Evolutionary conservation across 2,888 invertebrate species (phyloP).

Genomic region (Odontothrips loti): DNA sequence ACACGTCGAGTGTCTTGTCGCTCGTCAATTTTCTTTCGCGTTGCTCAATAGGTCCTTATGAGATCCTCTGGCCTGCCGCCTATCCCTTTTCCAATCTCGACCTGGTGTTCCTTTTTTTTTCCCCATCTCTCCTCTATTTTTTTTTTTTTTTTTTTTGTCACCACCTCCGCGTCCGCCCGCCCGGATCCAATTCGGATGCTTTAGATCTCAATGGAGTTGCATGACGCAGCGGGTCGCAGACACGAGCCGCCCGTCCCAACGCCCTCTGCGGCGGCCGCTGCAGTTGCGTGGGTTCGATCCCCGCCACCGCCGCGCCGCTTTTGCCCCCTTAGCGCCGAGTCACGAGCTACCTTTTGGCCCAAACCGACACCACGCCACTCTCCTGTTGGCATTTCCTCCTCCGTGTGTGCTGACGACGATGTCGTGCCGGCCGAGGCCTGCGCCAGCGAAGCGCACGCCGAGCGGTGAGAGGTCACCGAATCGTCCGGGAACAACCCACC

Average conservation of each 20-base stretch:
- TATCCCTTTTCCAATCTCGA: neutral
- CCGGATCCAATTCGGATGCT: conserved; percentile 25
- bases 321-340: no score
- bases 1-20: neutral
- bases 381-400: no score
- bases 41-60: neutral
- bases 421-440: no score
- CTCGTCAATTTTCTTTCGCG: neutral
- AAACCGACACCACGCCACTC: no score
- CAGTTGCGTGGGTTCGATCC: no score
- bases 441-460: no score
- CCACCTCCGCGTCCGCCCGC: neutral
- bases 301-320: no score
- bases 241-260: neutral
- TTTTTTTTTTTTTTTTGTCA: neutral
- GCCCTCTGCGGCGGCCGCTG: neutral
- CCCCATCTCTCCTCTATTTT: neutral
- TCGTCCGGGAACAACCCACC: no score
- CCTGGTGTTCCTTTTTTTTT: neutral
- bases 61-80: neutral
- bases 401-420: no score
- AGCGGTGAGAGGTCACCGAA: no score
- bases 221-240: conserved; percentile 4
- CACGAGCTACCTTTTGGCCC: no score
- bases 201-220: conserved; percentile 17